Conservation (phyloP, 2,888 invertebrate species). For the Tenodera sinensis region DNA sequence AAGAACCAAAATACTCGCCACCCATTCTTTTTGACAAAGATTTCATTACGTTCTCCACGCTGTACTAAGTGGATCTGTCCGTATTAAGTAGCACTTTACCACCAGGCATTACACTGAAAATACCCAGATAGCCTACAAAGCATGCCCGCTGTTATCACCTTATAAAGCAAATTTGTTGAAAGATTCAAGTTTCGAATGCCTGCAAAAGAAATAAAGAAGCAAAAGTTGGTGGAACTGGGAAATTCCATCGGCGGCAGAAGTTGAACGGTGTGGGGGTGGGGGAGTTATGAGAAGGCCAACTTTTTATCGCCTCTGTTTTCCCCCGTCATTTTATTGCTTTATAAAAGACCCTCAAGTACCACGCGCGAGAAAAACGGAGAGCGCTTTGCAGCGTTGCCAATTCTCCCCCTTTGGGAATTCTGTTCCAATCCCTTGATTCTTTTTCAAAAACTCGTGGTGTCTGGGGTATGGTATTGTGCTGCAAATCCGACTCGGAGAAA, state of each 20-base stretch:
- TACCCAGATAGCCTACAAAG: not conserved
- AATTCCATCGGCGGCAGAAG: not conserved
- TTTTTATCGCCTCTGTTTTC: not conserved
- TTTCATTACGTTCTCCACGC: no score
- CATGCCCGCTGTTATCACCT: not conserved
- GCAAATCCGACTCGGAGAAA: not conserved
- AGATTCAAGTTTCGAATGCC: not conserved
- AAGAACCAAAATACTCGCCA: no score
- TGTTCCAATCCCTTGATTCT: not conserved
- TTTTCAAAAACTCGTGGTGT: not conserved
- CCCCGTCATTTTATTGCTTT: not conserved
- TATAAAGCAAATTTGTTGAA: not conserved
- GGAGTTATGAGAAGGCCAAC: not conserved
- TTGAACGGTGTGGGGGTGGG: not conserved
- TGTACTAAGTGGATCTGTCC: no score
- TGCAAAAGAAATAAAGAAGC: not conserved
- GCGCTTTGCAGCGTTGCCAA: not conserved
- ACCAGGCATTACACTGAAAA: not conserved
- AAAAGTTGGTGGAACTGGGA: not conserved
- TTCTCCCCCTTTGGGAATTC: not conserved
- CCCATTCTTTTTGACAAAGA: no score
- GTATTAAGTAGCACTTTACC: no score
- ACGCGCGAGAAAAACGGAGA: not conserved
- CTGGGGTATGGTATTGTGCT: not conserved
- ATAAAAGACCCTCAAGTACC: not conserved